phyloP scores from a whole-genome alignment of 1,140 invertebrate species.

The Leptinotarsa undecemlineata region DNA sequence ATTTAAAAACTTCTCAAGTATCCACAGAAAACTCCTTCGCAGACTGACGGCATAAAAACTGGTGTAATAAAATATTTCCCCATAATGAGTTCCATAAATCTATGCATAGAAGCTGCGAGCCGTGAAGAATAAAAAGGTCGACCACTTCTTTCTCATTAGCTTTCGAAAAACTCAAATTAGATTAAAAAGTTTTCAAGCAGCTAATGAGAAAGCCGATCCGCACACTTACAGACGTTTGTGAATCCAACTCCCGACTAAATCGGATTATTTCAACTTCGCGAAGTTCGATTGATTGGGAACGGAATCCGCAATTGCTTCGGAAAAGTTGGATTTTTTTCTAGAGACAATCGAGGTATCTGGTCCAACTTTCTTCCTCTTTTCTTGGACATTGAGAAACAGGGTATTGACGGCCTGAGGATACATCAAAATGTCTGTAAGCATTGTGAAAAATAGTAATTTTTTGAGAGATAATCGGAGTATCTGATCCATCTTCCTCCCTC shows the following conservation, averaged over 20 bases:
- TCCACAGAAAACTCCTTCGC: neutral
- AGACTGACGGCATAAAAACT: slow-evolving; percentile 1
- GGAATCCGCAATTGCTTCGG: neutral
- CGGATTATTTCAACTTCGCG: slow-evolving; percentile 19
- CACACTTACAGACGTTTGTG: slow-evolving; percentile 2
- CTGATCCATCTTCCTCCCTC: no score
- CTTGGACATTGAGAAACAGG: no score
- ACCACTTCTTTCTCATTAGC: slow-evolving; percentile 29
- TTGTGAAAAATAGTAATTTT: no score
- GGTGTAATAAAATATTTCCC: neutral
- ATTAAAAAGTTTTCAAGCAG: slow-evolving; percentile 23
- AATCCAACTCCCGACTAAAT: neutral
- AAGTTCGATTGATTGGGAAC: neutral
- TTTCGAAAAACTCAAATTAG: slow-evolving; percentile 17
- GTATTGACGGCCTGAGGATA: no score
- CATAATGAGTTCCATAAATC: slow-evolving; percentile 16
- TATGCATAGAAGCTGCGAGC: neutral
- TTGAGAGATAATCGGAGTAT: no score
- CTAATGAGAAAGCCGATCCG: slow-evolving; percentile 20
- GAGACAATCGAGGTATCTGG: no score
- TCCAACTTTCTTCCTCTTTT: no score
- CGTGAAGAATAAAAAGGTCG: slow-evolving; percentile 11
- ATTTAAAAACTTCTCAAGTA: neutral
- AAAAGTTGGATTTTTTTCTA: no score
- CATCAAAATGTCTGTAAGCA: no score